Evolutionary conservation across 1,140 invertebrate genomes (phyloP).

Genomic region (Dinothrombium tinctorium): DNA sequence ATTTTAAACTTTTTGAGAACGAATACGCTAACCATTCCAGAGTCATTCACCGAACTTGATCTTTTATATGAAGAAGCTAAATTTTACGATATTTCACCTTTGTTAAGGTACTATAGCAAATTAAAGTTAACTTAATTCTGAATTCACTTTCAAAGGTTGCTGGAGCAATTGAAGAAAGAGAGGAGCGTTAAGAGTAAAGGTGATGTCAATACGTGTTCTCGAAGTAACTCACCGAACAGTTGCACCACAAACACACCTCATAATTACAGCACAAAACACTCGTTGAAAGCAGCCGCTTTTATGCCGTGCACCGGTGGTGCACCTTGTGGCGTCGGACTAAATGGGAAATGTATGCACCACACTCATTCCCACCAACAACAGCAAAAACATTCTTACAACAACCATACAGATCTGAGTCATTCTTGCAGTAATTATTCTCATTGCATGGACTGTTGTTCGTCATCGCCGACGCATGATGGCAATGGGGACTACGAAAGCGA

Average conservation of each 20-base stretch:
- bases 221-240: slow-evolving; percentile 7
- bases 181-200: slow-evolving; percentile 1
- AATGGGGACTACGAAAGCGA: slow-evolving; percentile 18
- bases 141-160: not conserved
- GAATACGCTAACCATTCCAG: slow-evolving; percentile 55
- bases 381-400: too few relatives aligned
- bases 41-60: slow-evolving; percentile 63
- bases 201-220: not conserved
- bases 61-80: slow-evolving; percentile 72
- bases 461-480: too few relatives aligned
- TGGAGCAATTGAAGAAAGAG: slow-evolving; percentile 11
- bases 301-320: too few relatives aligned
- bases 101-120: slow-evolving; percentile 16
- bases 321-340: too few relatives aligned
- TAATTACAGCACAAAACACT: too few relatives aligned
- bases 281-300: too few relatives aligned
- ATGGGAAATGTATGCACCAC: too few relatives aligned
- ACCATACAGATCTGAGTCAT: too few relatives aligned
- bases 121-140: not conserved
- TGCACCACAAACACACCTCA: too few relatives aligned
- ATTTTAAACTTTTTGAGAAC: slow-evolving; percentile 87
- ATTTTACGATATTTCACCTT: slow-evolving; percentile 60
- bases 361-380: too few relatives aligned
- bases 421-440: too few relatives aligned
- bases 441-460: too few relatives aligned